Evolutionary conservation across 2,113 vertebrate genomes (phyloP).

Genomic region (Panthera uncia): DNA sequence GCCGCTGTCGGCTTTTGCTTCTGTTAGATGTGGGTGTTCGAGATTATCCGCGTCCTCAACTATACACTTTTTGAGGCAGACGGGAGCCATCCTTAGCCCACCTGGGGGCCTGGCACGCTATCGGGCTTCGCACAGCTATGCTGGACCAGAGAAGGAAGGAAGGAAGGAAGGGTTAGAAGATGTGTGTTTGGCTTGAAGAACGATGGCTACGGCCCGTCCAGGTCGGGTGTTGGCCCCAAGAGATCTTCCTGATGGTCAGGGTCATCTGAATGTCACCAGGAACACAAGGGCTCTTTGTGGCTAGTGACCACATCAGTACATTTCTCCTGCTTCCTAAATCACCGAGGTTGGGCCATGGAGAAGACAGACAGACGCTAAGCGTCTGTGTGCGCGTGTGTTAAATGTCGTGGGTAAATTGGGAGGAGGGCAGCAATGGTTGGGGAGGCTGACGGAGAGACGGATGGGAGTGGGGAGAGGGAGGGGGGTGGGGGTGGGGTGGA

Average conservation of each 20-base stretch:
- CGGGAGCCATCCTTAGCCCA: rapidly evolving
- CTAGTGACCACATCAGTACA: neutral
- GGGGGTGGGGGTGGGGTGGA: too few relatives aligned
- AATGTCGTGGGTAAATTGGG: neutral
- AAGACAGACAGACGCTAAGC: neutral
- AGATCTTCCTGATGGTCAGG: neutral
- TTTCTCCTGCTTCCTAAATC: neutral
- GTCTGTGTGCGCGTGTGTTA: neutral
- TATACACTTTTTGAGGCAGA: neutral
- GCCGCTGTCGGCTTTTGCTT: rapidly evolving
- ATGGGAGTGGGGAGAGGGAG: too few relatives aligned
- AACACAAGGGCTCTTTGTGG: neutral
- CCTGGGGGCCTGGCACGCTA: too few relatives aligned
- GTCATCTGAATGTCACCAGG: neutral
- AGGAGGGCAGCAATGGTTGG: neutral
- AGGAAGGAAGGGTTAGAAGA: neutral
- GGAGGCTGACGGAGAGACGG: too few relatives aligned
- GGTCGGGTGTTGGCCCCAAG: neutral
- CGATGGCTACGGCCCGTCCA: neutral
- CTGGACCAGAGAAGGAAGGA: neutral
- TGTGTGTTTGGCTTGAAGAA: neutral
- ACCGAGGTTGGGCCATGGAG: neutral
- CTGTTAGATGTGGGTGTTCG: neutral
- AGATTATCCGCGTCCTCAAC: rapidly evolving
- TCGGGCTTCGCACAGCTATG: neutral